Base-by-base conservation (phyloP, 1,140 invertebrate species). In the Papilio aristodemus region DNA sequence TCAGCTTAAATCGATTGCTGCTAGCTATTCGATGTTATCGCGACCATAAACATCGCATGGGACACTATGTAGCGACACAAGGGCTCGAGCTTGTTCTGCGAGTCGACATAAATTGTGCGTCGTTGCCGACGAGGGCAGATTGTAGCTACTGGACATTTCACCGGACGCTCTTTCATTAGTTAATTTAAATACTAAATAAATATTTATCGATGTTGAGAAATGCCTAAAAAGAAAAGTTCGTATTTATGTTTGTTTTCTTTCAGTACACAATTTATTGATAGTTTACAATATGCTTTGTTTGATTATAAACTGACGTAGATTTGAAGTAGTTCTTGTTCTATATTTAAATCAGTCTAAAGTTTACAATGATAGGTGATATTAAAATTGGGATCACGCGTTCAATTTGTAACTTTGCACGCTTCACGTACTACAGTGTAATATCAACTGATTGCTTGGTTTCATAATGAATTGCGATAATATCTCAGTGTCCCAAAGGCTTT, bases 391-490 rank as follows among this genome's bases (percentile, higher is more conserved):
- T 50, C 9, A 50, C 7, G n/a, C 1, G 43, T 54, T 54, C n/a
- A 54, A 54, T 54, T 54, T 54, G 19, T 54, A 11, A 13, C 46
- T 50, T 50, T 54, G 10, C 22, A 22, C 19, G 3, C 11, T 54
- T 11, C 46, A 54, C 43, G 43, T 8, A 22, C 9, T 54, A 17
- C 22, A 32, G 27, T 13, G 19, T 54, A 54, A 10, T 25, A 11
- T 22, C 9, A 9, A 25, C 46, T 54, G 46, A 54, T 54, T 54
- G 46, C 19, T 54, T 54, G 46, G 46, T 54, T 54, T 22, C 46
- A 54, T 54, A 54, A 54, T 54, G 46, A 54, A 54, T 54, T 22
- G 10, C 19, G 46, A 25, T 25, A 54, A 54, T 54, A 22, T 54
- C 46, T 54, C 46, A 25, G 9, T 3, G 9, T 25, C 46, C 46